Base-by-base conservation (phyloP, 2,888 invertebrate genomes). In the Nomada fabriciana region DNA sequence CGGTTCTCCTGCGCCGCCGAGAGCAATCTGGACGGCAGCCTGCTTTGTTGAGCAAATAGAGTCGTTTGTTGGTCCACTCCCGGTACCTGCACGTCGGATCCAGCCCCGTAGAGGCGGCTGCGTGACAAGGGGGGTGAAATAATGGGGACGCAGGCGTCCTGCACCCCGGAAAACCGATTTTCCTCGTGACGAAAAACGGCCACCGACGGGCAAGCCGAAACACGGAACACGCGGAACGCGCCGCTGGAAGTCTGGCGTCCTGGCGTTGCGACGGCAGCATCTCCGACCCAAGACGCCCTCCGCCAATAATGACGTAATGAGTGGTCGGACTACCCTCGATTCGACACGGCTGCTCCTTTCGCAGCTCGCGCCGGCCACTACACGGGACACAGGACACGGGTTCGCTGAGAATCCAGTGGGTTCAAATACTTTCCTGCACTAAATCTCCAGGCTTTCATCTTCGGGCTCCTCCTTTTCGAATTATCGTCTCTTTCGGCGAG, bases 41-140 rank as follows among this genome's bases (percentile, higher is more conserved):
- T 57, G 77, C 60, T 89, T 88, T 90, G 91, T 91, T 91, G 89
- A 91, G 85, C 81, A 92, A 92, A 92, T 91, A 91, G 83, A 76
- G 86, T 86, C 81, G 89, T 90, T 91, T 91, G 91, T 92, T 92
- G 90, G 86, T 88, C 90, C 89, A 91, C 86, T 88, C 69, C 71
- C 63, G 76, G 73, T 77, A 89, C 86, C 88, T 86, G 86, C 82
- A 55, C 65, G 73, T 80, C 64, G 72, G 76, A 61, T 71, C 65
- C 53, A 64, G 57, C 10, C 52, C 63, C 25, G 50, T 55, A 80
- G 81, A 79, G 23, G 81, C 63, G 73, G 80, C 79, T 74, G 78
- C 75, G 72, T 57, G 83, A 80, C 77, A 71, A 80, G 80, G 76
- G 36, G 81, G 77, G 83, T 60, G 81, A 82, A 85, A 88, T 89